Percentiles rank a stretch among this genome's conserved stretches.
These are phyloP conservation scores for Maniola hyperantus DNA, from an alignment of 2,888 invertebrate genomes.

Conservation along the genomic window DNA sequence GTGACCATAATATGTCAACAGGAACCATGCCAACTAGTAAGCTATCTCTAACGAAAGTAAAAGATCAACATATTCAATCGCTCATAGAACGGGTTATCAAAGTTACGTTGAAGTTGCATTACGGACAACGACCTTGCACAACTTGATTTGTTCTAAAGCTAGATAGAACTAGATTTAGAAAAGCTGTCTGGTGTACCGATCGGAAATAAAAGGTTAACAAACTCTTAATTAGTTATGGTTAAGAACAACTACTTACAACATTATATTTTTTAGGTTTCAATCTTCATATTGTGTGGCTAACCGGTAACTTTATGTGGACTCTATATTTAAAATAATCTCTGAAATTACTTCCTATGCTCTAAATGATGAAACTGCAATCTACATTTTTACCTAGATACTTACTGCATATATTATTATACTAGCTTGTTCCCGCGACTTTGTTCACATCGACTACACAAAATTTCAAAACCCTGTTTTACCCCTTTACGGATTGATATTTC, in stretches of 20 bases:
- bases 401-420: no score
- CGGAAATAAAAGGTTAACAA: constrained; percentile 15
- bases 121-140: constrained; percentile 35
- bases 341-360: no score
- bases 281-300: no score
- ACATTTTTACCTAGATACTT: no score
- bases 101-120: constrained; percentile 26
- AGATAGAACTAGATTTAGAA: constrained; percentile 29
- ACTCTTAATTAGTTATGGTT: not conserved
- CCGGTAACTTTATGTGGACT: no score
- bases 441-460: no score
- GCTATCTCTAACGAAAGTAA: constrained; percentile 26
- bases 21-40: not conserved
- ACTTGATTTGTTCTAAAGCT: constrained; percentile 26
- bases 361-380: no score
- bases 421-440: no score
- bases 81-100: constrained; percentile 27
- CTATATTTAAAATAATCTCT: no score
- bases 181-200: constrained; percentile 18
- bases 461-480: no score
- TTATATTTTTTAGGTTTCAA: not conserved
- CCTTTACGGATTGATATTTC: no score
- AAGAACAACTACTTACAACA: not conserved
- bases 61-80: constrained; percentile 21
- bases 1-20: constrained; percentile 3